Conservation (phyloP, 2,888 invertebrate species). For the Macrostomum cliftonense region DNA sequence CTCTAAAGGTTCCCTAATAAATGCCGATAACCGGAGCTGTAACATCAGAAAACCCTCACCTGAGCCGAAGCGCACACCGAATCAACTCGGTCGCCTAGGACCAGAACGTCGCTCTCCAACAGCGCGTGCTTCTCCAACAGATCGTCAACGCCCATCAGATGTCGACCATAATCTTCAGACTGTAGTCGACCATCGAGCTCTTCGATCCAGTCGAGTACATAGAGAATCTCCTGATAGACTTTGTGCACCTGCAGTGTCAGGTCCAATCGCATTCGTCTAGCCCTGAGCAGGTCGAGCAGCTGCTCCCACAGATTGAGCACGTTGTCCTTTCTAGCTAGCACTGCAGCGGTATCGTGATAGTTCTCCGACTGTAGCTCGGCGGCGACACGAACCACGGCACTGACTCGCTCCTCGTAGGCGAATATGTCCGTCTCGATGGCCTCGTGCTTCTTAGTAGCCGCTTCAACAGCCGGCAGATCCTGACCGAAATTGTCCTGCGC, state of each 20-base stretch:
- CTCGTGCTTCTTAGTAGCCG: slow-evolving; percentile 97
- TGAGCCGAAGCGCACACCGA: slow-evolving; percentile 74
- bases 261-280: slow-evolving; percentile 75
- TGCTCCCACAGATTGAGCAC: slow-evolving; percentile 93
- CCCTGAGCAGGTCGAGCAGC: slow-evolving; percentile 73
- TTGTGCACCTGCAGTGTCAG: slow-evolving; percentile 59
- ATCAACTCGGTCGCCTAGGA: slow-evolving; percentile 87
- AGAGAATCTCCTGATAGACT: slow-evolving; percentile 94
- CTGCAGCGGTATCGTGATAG: slow-evolving; percentile 86
- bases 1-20: no score
- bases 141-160: slow-evolving; percentile 98
- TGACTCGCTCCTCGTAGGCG: slow-evolving; percentile 94
- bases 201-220: slow-evolving; percentile 87
- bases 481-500: slow-evolving; percentile 91
- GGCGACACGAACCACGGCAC: slow-evolving; percentile 92
- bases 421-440: slow-evolving; percentile 99
- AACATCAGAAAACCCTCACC: no score
- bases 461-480: slow-evolving; percentile 92
- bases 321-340: slow-evolving; percentile 69
- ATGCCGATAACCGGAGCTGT: no score
- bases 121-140: slow-evolving; percentile 89
- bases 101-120: slow-evolving; percentile 92
- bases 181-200: slow-evolving; percentile 73
- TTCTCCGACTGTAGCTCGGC: slow-evolving; percentile 84
- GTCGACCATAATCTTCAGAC: slow-evolving; percentile 95